Base-by-base conservation (phyloP, 1,140 invertebrate genomes). In the Sycophila sp. region DNA sequence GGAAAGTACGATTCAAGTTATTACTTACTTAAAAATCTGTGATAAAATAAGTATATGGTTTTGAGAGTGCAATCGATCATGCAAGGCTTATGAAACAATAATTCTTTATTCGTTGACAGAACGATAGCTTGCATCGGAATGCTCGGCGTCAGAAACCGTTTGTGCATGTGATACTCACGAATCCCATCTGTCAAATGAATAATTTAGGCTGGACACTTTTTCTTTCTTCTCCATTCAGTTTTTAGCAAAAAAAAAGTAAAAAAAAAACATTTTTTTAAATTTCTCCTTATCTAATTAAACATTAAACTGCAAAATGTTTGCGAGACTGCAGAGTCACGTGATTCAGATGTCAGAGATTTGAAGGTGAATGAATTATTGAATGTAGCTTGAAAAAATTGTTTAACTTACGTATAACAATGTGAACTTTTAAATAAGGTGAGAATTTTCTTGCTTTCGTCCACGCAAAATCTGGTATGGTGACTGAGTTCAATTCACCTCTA, bases 11-110 rank as follows among this genome's bases (percentile, higher is more conserved):
- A 2, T 28, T 5, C 22, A 40, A 4, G 11, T 4, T 60, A 11
- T 17, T 60, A 32, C 1, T 49, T 49, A 63, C 60, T 45, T 34
- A 63, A 49, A 17, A 1, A 8, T 15, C 28, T 34, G 17, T 47
- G 28, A 49, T 49, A 63, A 19, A 22, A 63, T 11, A 40, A 8
- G 15, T 60, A 60, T 5, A 63, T 51, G 4, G 22, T 64, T 15
- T 64, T 64, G 4, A 64, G 38, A 13, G 62, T 51, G n/a, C 62
- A 64, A 26, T 64, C 62, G 6, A 64, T 10, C 45, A 64, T 51
- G 17, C 17, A 53, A 7, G 62, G 62, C 6, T 51, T n/a, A 2
- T 51, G 19, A 24, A 4, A 24, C 1, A 53, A 26, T 11, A 64
- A 8, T 64, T 64, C 17, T 2, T n/a, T 17, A 64, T 51, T 36